Evolutionary conservation across 2,888 invertebrate genomes (phyloP), one percentile per base, ranked within the genome.

Genomic region (Drosophila anceps): DNA sequence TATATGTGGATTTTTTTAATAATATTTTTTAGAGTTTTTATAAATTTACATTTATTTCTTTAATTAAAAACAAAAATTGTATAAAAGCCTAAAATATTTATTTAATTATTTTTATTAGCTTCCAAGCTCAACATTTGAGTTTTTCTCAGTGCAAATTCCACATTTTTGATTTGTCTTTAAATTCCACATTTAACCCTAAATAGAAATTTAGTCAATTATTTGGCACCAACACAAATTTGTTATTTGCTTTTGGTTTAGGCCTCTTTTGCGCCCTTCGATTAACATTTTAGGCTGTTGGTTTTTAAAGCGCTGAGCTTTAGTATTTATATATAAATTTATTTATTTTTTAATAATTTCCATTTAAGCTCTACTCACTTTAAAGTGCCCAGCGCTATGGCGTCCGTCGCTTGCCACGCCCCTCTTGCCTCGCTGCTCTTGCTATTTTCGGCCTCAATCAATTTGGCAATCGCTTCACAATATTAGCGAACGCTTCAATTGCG

Each of bases 401-500:
- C 35, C 35, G 9, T 46, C 6, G 2, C 4, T 7, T 10, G 18
- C 2, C 31, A 29, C 44, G 18, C 29, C 13, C 37, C 2, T 20
- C n/a, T 4, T 33, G 18, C 29, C 13, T 27, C 2, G 15, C n/a
- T 4, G 35, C 27, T 3, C 48, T 7, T 13, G 2, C 27, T 13
- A 18, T 33, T 27, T 41, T 48, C 27, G 44, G 33, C 31, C 27
- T 58, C 59, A 51, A 69, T 76, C 76, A 77, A 65, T 62, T 77
- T 63, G 61, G 29, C 60, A 59, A 60, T 62, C 43, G 71, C 66
- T 46, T 24, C 31, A 15, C 53, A 37, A 68, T 66, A 43, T 43
- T 35, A 58, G 24, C 20, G 51, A 69, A 48, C 60, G 60, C 41
- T 66, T 58, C 78, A 63, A 78, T 66, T 67, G 54, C 59, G 39